Conservation (phyloP, 1,140 invertebrate genomes). For the Orius laevigatus region DNA sequence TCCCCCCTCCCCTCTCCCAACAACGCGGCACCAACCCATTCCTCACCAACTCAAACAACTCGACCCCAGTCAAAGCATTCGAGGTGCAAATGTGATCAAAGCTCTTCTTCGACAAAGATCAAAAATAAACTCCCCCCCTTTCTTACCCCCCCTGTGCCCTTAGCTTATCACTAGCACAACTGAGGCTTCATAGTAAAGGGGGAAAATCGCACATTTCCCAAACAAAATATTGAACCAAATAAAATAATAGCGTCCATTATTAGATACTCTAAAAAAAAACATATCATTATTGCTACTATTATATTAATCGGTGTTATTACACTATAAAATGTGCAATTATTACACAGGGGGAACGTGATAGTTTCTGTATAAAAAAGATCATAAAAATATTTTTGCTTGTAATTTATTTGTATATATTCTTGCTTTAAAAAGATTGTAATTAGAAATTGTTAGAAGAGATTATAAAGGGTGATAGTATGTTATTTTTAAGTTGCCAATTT, state of each 20-base stretch:
- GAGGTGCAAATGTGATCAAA: slow-evolving; percentile 35
- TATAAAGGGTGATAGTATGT: too few species aligned
- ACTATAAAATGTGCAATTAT: too few species aligned
- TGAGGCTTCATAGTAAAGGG: background rate
- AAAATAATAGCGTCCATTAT: background rate
- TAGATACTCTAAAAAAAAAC: background rate
- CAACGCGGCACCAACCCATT: slow-evolving; percentile 31
- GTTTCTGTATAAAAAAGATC: background rate
- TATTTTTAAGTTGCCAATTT: too few species aligned
- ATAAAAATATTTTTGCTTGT: slow-evolving; percentile 7
- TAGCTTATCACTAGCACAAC: background rate
- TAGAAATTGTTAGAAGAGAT: background rate
- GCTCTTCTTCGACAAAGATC: background rate
- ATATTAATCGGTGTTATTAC: background rate
- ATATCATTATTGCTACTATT: slow-evolving; percentile 1
- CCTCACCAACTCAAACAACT: slow-evolving; percentile 21
- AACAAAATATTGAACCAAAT: background rate
- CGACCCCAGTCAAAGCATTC: slow-evolving; percentile 34
- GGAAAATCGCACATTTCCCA: too few species aligned
- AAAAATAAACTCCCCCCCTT: background rate
- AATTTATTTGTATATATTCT: background rate
- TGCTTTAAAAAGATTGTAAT: slow-evolving; percentile 1
- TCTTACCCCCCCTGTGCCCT: background rate
- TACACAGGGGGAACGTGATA: slow-evolving; percentile 1
- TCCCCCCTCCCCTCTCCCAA: slow-evolving; percentile 21